Conservation (phyloP, 2,113 vertebrate species). For the Xenopus tropicalis region UCB_Xtro_10.0 CM004446.2:109994001-109994500, state of each 20-base stretch:
- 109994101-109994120: too few relatives aligned
- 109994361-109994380: slow-evolving; percentile 26
- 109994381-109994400: slow-evolving; percentile 20
- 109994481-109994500: slow-evolving; percentile 36
- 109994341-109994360: slow-evolving; percentile 10
- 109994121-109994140: too few relatives aligned
- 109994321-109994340: slow-evolving; percentile 8
- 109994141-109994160: too few relatives aligned
- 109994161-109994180: too few relatives aligned
- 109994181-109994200: too few relatives aligned
- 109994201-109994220: too few relatives aligned
- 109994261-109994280: neutral
- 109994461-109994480: slow-evolving; percentile 37
- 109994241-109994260: neutral
- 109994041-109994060: too few relatives aligned
- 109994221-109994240: too few relatives aligned
- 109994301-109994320: slow-evolving; percentile 16
- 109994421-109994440: slow-evolving; percentile 36
- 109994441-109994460: slow-evolving; percentile 40
- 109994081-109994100: too few relatives aligned
- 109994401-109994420: slow-evolving; percentile 41
- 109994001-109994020: too few relatives aligned
- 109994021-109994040: too few relatives aligned
- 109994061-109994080: too few relatives aligned
- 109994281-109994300: neutral